Conservation (phyloP, 2,113 vertebrate species). For the Thunnus maccoyii region DNA sequence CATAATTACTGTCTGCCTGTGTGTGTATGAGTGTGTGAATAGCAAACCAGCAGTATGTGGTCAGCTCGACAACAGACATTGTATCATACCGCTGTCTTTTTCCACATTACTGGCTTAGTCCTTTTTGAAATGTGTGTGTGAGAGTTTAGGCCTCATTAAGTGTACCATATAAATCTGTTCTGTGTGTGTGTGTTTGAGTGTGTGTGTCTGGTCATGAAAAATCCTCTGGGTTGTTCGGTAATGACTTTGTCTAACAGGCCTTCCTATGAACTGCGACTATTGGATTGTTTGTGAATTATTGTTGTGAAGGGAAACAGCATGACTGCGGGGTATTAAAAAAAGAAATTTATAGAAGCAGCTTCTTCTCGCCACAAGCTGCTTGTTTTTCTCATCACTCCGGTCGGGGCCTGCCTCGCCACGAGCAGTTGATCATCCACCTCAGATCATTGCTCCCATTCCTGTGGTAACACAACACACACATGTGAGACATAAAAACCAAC, state of each 20-base stretch:
- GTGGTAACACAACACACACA: slow-evolving; percentile 38
- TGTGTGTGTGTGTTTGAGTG: slow-evolving; percentile 23
- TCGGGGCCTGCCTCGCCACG: slow-evolving; percentile 28
- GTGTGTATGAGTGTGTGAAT: slow-evolving; percentile 30
- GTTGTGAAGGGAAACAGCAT: slow-evolving; percentile 48
- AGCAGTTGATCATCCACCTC: slow-evolving; percentile 46
- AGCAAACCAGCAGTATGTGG: slow-evolving; percentile 20
- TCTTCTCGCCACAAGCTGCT: slow-evolving; percentile 50
- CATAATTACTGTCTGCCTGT: slow-evolving; percentile 56
- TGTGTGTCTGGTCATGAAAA: slow-evolving; percentile 21
- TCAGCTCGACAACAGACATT: slow-evolving; percentile 35
- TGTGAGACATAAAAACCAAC: slow-evolving; percentile 22
- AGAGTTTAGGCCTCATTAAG: slow-evolving; percentile 1
- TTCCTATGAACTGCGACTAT: slow-evolving; percentile 41
- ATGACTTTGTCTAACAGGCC: slow-evolving; percentile 55
- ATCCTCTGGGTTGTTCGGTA: slow-evolving; percentile 28
- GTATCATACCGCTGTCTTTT: slow-evolving; percentile 24
- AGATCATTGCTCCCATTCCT: slow-evolving; percentile 45
- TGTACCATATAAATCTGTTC: slow-evolving; percentile 12
- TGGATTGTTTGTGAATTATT: slow-evolving; percentile 63
- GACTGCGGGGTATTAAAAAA: slow-evolving; percentile 64
- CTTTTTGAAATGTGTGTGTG: not conserved
- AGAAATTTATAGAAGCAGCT: slow-evolving; percentile 60
- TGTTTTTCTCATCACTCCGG: slow-evolving; percentile 58
- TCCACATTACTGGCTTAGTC: not conserved